Base-by-base conservation (phyloP, 2,888 invertebrate species). In the Exephanes ischioxanthus region DNA sequence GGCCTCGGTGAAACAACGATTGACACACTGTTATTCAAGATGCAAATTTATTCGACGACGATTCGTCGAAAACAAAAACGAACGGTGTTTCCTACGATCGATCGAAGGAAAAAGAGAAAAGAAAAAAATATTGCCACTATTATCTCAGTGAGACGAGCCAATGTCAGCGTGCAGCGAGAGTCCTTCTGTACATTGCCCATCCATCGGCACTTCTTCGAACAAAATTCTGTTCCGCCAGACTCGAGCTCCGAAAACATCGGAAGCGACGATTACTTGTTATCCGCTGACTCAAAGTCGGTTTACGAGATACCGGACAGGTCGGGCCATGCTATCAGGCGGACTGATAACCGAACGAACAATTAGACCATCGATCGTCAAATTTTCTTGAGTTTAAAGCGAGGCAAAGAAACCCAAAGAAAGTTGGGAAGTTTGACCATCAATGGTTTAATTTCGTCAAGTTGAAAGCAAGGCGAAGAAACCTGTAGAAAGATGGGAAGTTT, bases 31-130 rank as follows among this genome's bases (percentile, higher is more conserved):
- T 53, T 53, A 7, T 63, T 63, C 80, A 84, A 78, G 82, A 61
- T 80, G 45, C 73, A 83, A 84, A 87, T 86, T 72, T 72, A 53
- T 72, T 30, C 37, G 53, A 71, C 37, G 53, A 71, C 48, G 71
- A 9, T 45, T 33, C n/a, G 7, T 22, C 19, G 30, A 45, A 19
- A 48, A 41, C 11, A 66, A 33, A 80, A 33, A 51, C 33, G 9
- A 53, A 22, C 37, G 14, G 41, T 41, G 41, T 41, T 41, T 2
- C 9, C 9, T 11, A 11, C 2, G 9, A 14, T 26, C 58, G 22
- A 4, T 11, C 26, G 22, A 26, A 11, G 11, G 26, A 55, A 22
- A 19, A 19, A 22, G 14, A 1, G 58, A 22, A 22, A 26, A 1
- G 14, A 2, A 16, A 26, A 1, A 26, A 26, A 58, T 0, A 45